Evolutionary conservation across 2,888 invertebrate species (phyloP).

Genomic region (Stenurella melanura): DNA sequence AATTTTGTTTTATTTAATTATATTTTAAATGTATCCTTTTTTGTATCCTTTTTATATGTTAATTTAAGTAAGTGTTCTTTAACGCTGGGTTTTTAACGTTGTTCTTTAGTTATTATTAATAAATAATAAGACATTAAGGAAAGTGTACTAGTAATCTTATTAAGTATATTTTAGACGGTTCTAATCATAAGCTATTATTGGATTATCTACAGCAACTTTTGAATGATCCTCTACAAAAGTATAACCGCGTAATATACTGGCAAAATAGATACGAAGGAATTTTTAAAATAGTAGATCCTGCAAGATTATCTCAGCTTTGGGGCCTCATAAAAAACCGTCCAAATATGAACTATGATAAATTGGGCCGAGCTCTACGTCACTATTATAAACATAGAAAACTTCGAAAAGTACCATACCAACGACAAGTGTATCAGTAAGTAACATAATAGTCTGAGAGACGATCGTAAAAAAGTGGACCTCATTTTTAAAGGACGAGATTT

Average conservation of each 20-base stretch:
- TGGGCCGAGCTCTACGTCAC: conserved; percentile 92
- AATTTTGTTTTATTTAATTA: too few species aligned
- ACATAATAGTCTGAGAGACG: too few species aligned
- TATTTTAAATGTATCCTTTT: background rate
- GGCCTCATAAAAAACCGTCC: conserved; percentile 94
- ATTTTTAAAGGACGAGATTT: too few species aligned
- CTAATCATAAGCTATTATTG: conserved; percentile 19
- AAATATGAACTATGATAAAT: conserved; percentile 96
- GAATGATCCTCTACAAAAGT: conserved; percentile 13
- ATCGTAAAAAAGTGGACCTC: too few species aligned
- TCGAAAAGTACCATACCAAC: conserved; percentile 92
- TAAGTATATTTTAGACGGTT: background rate
- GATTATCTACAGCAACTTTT: conserved; percentile 21
- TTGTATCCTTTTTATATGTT: background rate
- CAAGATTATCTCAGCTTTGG: conserved; percentile 91
- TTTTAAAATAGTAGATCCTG: conserved; percentile 93
- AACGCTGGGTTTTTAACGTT: background rate
- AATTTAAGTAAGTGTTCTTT: background rate
- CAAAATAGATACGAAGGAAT: conserved; percentile 76
- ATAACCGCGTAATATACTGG: conserved; percentile 16
- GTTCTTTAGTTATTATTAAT: background rate
- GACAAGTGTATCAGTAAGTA: conserved; percentile 74
- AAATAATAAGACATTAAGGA: background rate
- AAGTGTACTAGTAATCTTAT: background rate
- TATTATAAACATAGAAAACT: conserved; percentile 94